Percentiles rank a stretch among this genome's conserved stretches.
Evolutionary conservation across 2,888 invertebrate species (phyloP).

Genomic region (Corbicula japonica): DNA sequence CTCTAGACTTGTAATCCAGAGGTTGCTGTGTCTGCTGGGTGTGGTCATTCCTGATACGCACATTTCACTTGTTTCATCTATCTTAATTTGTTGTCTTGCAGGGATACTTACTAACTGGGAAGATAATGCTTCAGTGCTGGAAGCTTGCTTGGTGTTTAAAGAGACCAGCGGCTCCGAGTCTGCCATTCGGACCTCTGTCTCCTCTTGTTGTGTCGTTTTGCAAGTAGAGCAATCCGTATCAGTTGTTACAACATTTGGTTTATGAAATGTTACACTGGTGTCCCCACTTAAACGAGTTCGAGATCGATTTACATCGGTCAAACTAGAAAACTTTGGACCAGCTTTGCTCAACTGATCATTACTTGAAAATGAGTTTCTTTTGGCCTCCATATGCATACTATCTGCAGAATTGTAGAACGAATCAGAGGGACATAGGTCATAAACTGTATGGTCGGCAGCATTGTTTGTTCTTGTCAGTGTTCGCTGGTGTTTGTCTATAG

Average conservation of each 20-base stretch:
- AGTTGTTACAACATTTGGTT: conserved; percentile 45
- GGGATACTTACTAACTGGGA: conserved; percentile 46
- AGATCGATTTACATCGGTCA: conserved; percentile 41
- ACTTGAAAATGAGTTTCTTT: conserved; percentile 38
- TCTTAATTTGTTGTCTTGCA: neutral
- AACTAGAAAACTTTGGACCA: conserved; percentile 54
- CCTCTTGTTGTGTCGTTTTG: conserved; percentile 31
- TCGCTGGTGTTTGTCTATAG: conserved; percentile 53
- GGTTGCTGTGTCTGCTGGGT: no score
- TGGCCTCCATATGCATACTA: conserved; percentile 49
- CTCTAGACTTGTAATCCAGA: no score
- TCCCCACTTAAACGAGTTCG: conserved; percentile 48
- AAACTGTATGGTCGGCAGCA: conserved; percentile 61
- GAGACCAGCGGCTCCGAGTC: conserved; percentile 50
- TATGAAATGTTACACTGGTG: conserved; percentile 56
- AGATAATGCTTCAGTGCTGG: conserved; percentile 38
- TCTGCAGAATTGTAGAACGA: conserved; percentile 62
- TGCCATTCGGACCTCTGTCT: conserved; percentile 29
- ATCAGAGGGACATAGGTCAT: conserved; percentile 63
- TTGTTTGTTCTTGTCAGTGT: conserved; percentile 63
- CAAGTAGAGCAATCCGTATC: conserved; percentile 16
- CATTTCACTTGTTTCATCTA: no score
- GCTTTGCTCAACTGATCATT: conserved; percentile 49
- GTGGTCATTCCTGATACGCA: no score
- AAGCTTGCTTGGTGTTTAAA: conserved; percentile 29